These are phyloP conservation scores for Tuberolachnus salignus DNA, from an alignment of 2,888 invertebrate species.

Conservation along the genomic window DNA sequence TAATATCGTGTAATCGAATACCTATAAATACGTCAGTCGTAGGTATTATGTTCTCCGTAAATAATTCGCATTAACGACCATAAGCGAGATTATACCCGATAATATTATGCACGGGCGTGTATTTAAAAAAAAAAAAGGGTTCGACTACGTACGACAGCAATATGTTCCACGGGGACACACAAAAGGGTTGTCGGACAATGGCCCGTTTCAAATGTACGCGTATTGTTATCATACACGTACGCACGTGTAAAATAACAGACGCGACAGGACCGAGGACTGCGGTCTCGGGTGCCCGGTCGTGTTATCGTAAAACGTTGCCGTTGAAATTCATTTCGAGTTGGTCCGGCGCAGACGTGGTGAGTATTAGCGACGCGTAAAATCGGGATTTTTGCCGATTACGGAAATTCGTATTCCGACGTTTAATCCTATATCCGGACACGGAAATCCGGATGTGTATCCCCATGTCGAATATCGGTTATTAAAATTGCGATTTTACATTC, in stretches of 20 bases:
- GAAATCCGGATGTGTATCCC: too few species aligned
- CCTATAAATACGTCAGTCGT: background rate
- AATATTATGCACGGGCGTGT: background rate
- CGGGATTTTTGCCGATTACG: too few species aligned
- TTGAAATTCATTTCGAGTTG: background rate
- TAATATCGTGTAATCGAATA: constrained; percentile 33
- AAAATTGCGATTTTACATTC: too few species aligned
- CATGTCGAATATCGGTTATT: too few species aligned
- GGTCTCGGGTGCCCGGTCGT: background rate
- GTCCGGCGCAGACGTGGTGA: background rate
- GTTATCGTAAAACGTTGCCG: constrained; percentile 5
- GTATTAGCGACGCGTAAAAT: too few species aligned
- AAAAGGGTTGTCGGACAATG: constrained; percentile 43
- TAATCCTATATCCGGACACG: too few species aligned
- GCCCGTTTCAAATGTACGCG: constrained; percentile 35
- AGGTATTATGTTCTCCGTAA: background rate
- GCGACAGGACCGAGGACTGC: background rate
- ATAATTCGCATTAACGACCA: constrained; percentile 14
- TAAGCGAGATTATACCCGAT: constrained; percentile 25
- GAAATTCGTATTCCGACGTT: too few species aligned
- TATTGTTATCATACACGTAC: too few species aligned
- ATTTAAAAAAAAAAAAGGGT: constrained; percentile 30
- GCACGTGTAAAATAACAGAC: background rate
- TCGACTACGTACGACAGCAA: background rate
- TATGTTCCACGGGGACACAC: constrained; percentile 19